Percentiles rank a stretch among this genome's conserved stretches.
Conservation (phyloP, 2,888 invertebrate species). For the Catocala sponsa region DNA sequence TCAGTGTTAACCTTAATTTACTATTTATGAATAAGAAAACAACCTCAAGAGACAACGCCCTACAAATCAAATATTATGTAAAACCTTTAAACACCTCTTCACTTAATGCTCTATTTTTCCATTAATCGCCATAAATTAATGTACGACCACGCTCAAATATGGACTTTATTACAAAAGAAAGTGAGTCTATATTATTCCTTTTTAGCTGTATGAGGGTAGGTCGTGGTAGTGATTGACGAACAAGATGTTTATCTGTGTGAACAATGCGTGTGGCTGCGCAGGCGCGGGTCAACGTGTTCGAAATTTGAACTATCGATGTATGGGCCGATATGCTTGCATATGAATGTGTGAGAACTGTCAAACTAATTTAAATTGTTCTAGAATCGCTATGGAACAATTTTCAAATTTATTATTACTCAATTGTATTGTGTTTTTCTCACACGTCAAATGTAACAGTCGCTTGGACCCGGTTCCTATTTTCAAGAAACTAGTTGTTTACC, state of each 20-base stretch:
- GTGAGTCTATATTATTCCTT: slow-evolving; percentile 23
- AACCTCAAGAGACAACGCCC: slow-evolving; percentile 47
- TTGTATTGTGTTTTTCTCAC: neutral
- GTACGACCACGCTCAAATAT: slow-evolving; percentile 10
- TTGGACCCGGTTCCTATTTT: too few species aligned
- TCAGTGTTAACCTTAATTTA: neutral
- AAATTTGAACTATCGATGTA: slow-evolving; percentile 67
- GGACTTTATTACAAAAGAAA: slow-evolving; percentile 5
- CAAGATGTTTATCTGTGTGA: slow-evolving; percentile 77
- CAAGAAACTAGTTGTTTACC: too few species aligned
- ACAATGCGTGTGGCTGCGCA: slow-evolving; percentile 80
- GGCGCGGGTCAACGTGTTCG: slow-evolving; percentile 55
- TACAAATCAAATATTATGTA: slow-evolving; percentile 62
- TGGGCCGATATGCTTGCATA: slow-evolving; percentile 57
- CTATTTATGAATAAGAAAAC: slow-evolving; percentile 2
- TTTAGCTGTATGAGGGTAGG: slow-evolving; percentile 57
- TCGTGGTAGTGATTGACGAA: slow-evolving; percentile 73
- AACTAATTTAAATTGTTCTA: slow-evolving; percentile 22
- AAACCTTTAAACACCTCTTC: slow-evolving; percentile 58
- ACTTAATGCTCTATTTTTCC: slow-evolving; percentile 64
- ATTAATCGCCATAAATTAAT: slow-evolving; percentile 60
- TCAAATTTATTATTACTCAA: neutral
- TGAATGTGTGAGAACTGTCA: slow-evolving; percentile 54
- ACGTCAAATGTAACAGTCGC: neutral
- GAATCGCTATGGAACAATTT: neutral